A percentile compares a stretch with the other conserved stretches of the same genome.
phyloP scores from a whole-genome alignment of 2,888 invertebrate genomes.

The Tyria jacobaeae region DNA sequence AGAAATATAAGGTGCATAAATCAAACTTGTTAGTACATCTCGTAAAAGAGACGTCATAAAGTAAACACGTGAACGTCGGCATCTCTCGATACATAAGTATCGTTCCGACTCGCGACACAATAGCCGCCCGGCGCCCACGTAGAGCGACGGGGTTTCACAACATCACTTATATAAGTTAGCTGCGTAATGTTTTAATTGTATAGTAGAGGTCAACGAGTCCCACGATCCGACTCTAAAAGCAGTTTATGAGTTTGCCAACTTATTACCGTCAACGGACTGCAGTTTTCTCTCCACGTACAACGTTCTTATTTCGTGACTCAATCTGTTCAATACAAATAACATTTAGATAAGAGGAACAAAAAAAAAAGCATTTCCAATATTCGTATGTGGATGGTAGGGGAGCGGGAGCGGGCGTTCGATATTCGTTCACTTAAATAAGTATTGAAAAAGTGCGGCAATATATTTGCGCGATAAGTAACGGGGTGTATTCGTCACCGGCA shows the following conservation, averaged over 20 bases:
- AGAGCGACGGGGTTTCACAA: too few relatives aligned
- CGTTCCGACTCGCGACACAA: neutral
- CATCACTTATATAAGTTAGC: neutral
- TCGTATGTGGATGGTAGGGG: constrained; percentile 8
- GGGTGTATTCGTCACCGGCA: constrained; percentile 20
- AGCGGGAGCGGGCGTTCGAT: constrained; percentile 24
- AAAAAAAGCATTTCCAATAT: constrained; percentile 25
- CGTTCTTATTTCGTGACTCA: constrained; percentile 2
- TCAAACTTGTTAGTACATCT: constrained; percentile 14
- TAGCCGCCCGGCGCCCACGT: too few relatives aligned
- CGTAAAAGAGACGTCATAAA: constrained; percentile 14
- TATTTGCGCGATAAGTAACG: constrained; percentile 26
- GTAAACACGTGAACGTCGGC: neutral
- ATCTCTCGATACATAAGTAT: neutral
- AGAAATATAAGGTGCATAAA: constrained; percentile 9
- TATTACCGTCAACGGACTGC: neutral
- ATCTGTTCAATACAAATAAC: constrained; percentile 17
- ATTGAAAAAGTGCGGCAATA: constrained; percentile 45
- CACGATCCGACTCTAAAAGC: constrained; percentile 1
- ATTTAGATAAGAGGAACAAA: constrained; percentile 28
- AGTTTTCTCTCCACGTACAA: neutral
- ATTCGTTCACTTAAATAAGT: constrained; percentile 40
- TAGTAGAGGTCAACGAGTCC: neutral
- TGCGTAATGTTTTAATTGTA: constrained; percentile 5
- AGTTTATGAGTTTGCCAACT: neutral